These are phyloP conservation scores for Lampris incognitus DNA, from an alignment of 2,113 vertebrate genomes.

Conservation along the genomic window DNA sequence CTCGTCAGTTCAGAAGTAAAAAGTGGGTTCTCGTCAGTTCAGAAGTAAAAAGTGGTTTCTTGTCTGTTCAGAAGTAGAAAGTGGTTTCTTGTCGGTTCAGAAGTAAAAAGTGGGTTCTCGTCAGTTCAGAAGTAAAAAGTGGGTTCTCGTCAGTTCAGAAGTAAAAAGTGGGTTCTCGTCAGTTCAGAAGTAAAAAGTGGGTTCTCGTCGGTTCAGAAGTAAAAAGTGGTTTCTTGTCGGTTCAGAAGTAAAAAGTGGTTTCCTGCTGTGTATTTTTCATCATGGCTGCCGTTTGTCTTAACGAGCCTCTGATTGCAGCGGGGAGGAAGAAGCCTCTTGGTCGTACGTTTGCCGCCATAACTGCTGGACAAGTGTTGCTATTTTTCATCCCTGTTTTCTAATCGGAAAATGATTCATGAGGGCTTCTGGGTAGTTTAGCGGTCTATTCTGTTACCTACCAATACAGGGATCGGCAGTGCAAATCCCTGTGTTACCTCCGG, in stretches of 20 bases:
- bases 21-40: neutral
- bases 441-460: too few relatives aligned
- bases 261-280: neutral
- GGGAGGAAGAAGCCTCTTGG: constrained; percentile 39
- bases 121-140: constrained; percentile 37
- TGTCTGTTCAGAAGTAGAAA: constrained; percentile 43
- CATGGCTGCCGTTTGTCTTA: constrained; percentile 50
- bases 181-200: constrained; percentile 27
- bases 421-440: too few relatives aligned
- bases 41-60: constrained; percentile 1
- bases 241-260: constrained; percentile 27
- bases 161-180: constrained; percentile 25
- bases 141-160: neutral
- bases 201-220: neutral
- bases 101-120: constrained; percentile 16
- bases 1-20: constrained; percentile 41
- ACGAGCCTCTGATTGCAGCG: constrained; percentile 41
- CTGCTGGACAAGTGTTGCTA: neutral
- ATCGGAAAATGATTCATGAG: constrained; percentile 39
- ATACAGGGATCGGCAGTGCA: too few relatives aligned
- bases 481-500: too few relatives aligned
- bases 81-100: neutral
- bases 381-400: constrained; percentile 12
- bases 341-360: neutral
- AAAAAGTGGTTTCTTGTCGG: constrained; percentile 33